Evolutionary conservation across 2,113 vertebrate species (phyloP), one percentile per base, ranked within the genome.

Genomic region (Epinephelus lanceolatus): DNA sequence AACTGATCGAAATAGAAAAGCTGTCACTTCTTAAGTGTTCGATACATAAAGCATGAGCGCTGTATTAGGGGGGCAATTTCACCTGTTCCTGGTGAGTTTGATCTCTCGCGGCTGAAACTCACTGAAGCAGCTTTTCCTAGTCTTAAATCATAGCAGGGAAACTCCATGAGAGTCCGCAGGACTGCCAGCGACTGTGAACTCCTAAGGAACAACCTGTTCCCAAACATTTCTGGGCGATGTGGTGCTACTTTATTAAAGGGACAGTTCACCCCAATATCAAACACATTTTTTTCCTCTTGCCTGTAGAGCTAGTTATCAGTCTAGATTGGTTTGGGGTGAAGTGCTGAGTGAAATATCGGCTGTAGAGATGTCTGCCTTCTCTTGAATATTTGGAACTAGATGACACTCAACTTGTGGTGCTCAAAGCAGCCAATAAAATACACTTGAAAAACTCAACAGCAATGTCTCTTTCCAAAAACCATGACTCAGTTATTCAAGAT

Each of bases 1-100:
- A 74, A 60, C 21, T 27, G 49, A 83, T 53, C 27, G 51, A 78
- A 80, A 71, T 66, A 23, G 47, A 55, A 80, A 57, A 59, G 56
- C 68, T 71, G 81, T 76, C 61, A 77, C 69, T 73, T 76, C 51
- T n/a, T 60, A 82, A 89, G 70, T 70, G 75, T 80, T 69, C 25
- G 37, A 73, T 59, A 49, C 42, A 70, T 81, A 61, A 84, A 87
- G 72, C 61, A 80, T 76, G 25, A 75, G 45, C 65, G 9, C 49
- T 65, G 47, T 1, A 67, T 85, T 57, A 86, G 72, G 75, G 5
- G 55, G 56, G 33, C 53, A 14, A 49, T 71, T 85, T 87, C 53
- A 73, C 74, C 23, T 63, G 57, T 30, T 70, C n/a, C 27, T 15
- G 6, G 5, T 59, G 53, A 76, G 52, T 47, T 37, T 5, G 33